phyloP scores from a whole-genome alignment of 2,888 invertebrate genomes.

The Pogonocherus hispidulus region DNA sequence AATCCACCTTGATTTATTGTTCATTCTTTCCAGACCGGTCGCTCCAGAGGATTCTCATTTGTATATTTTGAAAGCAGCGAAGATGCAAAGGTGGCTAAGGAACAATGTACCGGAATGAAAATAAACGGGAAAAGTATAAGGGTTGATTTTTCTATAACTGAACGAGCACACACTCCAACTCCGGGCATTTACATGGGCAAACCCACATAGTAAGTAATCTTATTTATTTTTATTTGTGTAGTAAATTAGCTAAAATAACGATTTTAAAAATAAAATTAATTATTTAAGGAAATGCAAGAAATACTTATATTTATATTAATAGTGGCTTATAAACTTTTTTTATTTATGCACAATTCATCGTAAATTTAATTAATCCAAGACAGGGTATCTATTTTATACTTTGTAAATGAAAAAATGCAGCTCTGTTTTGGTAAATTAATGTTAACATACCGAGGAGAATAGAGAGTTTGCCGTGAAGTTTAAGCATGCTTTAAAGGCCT shows the following conservation, averaged over 20 bases:
- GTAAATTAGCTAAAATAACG: too few species aligned
- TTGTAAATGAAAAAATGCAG: slow-evolving; percentile 4
- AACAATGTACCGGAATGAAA: slow-evolving; percentile 93
- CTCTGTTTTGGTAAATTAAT: slow-evolving; percentile 39
- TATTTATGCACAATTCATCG: too few species aligned
- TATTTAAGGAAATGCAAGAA: too few species aligned
- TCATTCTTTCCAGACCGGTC: slow-evolving; percentile 81
- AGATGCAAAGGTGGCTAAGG: slow-evolving; percentile 94
- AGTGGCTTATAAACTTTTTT: too few species aligned
- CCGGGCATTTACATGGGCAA: slow-evolving; percentile 98
- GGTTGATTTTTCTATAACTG: slow-evolving; percentile 96
- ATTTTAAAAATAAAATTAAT: too few species aligned
- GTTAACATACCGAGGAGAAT: slow-evolving; percentile 37
- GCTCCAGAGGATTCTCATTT: slow-evolving; percentile 97
- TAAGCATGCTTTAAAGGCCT: slow-evolving; percentile 49
- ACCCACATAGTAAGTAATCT: slow-evolving; percentile 77
- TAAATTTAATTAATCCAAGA: not conserved
- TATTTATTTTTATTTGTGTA: too few species aligned
- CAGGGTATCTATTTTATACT: slow-evolving; percentile 14
- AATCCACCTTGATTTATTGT: too few species aligned
- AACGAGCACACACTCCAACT: slow-evolving; percentile 96
- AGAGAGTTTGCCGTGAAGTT: slow-evolving; percentile 48
- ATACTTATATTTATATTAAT: too few species aligned
- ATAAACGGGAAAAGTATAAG: slow-evolving; percentile 93
- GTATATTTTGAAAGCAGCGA: slow-evolving; percentile 91